These are phyloP conservation scores for Nylanderia fulva DNA, from an alignment of 1,140 invertebrate genomes.

Conservation along the genomic window DNA sequence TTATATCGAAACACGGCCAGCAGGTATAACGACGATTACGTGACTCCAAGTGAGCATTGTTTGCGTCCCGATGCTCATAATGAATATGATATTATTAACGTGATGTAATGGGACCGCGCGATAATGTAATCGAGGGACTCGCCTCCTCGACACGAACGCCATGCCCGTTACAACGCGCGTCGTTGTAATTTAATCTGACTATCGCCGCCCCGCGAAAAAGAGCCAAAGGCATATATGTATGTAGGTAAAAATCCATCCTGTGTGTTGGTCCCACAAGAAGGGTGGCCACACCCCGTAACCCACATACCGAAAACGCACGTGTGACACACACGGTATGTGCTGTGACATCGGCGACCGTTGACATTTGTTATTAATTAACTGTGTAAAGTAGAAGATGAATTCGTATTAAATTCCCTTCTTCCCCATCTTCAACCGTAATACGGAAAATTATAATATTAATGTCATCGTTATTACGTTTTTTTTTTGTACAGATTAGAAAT, in stretches of 20 bases:
- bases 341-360: not conserved
- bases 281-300: conserved; percentile 72
- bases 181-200: conserved; percentile 66
- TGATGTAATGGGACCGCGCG: conserved; percentile 56
- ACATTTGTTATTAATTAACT: conserved; percentile 45
- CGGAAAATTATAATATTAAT: not conserved
- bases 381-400: conserved; percentile 1
- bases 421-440: too few relatives aligned
- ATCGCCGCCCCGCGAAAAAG: conserved; percentile 1
- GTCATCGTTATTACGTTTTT: not conserved
- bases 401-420: too few relatives aligned
- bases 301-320: conserved; percentile 60
- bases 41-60: conserved; percentile 60
- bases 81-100: conserved; percentile 58
- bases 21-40: conserved; percentile 42
- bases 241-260: conserved; percentile 62
- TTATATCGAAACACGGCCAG: conserved; percentile 10
- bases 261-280: conserved; percentile 49
- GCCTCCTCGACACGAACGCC: conserved; percentile 43
- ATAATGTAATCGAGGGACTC: conserved; percentile 60
- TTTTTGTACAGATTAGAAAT: not conserved
- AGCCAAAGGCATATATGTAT: conserved; percentile 54
- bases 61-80: conserved; percentile 33
- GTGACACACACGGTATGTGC: not conserved
- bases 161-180: conserved; percentile 39